These are phyloP conservation scores for Triplophysa bombifrons DNA, from an alignment of 2,797 vertebrate genomes.

Conservation along the genomic window DNA sequence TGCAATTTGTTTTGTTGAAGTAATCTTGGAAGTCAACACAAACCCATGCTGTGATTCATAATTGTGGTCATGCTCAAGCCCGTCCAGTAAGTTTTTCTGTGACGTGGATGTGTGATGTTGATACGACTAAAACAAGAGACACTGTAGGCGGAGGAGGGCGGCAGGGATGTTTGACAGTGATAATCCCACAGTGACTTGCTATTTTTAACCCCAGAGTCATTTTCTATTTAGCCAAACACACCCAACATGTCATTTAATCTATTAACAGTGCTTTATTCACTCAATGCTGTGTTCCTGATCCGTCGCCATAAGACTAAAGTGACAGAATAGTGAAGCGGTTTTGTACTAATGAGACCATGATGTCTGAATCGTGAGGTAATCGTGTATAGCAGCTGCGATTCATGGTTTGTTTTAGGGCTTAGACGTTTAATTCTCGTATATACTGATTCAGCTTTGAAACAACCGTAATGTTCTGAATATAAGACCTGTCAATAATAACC, in stretches of 20 bases:
- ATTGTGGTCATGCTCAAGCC: too few relatives aligned
- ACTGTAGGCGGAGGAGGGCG: neutral
- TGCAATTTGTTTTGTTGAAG: too few relatives aligned
- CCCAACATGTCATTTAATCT: conserved; percentile 18
- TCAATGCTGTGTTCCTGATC: neutral
- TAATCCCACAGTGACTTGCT: conserved; percentile 6
- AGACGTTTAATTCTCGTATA: too few relatives aligned
- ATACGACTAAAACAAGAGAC: neutral
- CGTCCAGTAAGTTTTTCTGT: neutral
- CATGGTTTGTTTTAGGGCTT: too few relatives aligned
- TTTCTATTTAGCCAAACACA: conserved; percentile 11
- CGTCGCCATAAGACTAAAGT: neutral
- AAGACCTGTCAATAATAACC: too few relatives aligned
- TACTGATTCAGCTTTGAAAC: too few relatives aligned
- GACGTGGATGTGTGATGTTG: neutral
- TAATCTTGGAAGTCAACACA: too few relatives aligned
- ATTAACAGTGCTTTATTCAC: neutral
- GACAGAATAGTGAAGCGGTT: neutral
- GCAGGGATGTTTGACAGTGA: neutral
- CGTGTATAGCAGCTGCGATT: neutral
- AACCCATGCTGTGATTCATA: too few relatives aligned
- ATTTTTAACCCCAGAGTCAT: conserved; percentile 20
- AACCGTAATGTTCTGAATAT: too few relatives aligned
- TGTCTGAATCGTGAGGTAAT: neutral
- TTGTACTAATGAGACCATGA: neutral